Percentiles rank a stretch among this genome's conserved stretches.
Conservation (phyloP, 2,797 vertebrate species). For the Heterohyrax brucei region DNA sequence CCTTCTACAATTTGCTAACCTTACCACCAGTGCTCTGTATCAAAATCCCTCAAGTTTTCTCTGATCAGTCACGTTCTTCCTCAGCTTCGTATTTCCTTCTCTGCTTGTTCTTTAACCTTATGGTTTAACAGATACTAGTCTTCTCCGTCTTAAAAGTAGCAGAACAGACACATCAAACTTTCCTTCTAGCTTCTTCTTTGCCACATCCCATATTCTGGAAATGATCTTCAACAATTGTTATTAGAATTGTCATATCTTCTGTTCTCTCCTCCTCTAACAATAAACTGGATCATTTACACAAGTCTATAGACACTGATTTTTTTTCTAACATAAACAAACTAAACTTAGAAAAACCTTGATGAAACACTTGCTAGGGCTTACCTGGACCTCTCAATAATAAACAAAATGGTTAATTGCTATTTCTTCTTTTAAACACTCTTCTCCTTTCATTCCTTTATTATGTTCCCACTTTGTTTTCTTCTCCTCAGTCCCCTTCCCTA, state of each 20-base stretch:
- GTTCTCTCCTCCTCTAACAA: background rate
- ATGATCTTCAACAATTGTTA: background rate
- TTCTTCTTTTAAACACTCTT: background rate
- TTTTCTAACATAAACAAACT: background rate
- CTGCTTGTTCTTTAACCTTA: background rate
- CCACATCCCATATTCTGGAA: background rate
- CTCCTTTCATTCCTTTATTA: background rate
- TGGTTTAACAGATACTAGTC: background rate
- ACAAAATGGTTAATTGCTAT: background rate
- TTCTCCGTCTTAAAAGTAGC: background rate
- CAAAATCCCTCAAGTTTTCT: background rate
- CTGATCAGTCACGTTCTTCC: background rate
- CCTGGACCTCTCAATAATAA: background rate
- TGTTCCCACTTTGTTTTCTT: background rate
- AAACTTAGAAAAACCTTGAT: background rate
- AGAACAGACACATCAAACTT: background rate
- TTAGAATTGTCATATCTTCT: background rate
- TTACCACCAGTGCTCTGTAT: background rate
- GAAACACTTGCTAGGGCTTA: background rate
- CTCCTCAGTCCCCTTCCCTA: too few relatives aligned
- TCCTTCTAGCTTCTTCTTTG: background rate
- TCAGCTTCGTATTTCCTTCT: background rate
- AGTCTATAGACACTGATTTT: background rate
- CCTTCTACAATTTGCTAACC: slow-evolving; percentile 16
- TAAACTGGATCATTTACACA: background rate